Evolutionary conservation across 2,113 vertebrate genomes (phyloP).

Genomic region (Hystrix brachyura): DNA sequence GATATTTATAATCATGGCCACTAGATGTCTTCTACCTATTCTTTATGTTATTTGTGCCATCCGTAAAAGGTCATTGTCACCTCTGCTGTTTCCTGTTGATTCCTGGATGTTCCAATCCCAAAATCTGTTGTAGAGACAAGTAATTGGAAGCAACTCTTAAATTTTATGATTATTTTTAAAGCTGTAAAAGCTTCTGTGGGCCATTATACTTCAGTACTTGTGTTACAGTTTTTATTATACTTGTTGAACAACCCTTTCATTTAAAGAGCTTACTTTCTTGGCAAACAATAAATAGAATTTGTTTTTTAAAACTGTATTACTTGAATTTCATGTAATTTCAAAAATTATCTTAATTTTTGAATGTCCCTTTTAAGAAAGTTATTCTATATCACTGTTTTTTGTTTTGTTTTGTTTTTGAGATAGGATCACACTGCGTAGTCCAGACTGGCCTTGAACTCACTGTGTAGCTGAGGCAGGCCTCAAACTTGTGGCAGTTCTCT

Average conservation of each 20-base stretch:
- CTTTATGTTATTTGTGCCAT: neutral
- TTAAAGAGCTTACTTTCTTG: constrained; percentile 21
- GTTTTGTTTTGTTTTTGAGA: neutral
- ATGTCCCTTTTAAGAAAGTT: neutral
- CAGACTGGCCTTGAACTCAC: neutral
- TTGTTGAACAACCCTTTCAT: neutral
- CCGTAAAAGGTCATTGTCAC: neutral
- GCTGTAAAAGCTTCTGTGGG: neutral
- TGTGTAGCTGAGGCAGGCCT: neutral
- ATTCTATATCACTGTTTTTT: neutral
- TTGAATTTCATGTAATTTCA: constrained; percentile 26
- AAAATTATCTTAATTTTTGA: constrained; percentile 61
- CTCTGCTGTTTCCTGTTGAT: neutral
- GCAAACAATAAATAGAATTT: constrained; percentile 16
- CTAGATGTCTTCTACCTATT: constrained; percentile 57
- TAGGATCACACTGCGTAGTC: neutral
- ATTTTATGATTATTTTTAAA: constrained; percentile 34
- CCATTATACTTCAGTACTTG: neutral
- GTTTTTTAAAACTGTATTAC: constrained; percentile 37
- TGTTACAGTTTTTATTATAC: constrained; percentile 26
- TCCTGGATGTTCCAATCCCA: neutral
- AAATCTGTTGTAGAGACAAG: neutral
- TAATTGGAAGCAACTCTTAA: neutral
- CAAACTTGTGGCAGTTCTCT: neutral
- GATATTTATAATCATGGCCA: constrained; percentile 11